phyloP scores from a whole-genome alignment of 2,797 vertebrate species.

The Chaunax sp. region DNA sequence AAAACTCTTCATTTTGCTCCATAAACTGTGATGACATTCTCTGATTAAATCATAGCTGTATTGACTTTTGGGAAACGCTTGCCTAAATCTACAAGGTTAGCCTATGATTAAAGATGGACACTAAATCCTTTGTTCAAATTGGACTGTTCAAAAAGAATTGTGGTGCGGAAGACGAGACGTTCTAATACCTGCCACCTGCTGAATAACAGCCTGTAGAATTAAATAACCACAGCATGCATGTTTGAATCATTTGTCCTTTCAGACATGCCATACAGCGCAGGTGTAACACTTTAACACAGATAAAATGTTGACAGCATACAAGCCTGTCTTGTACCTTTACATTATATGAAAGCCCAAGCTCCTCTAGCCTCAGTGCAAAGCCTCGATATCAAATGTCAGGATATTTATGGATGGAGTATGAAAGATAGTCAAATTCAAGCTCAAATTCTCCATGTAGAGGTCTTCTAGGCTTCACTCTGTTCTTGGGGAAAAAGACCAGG shows the following conservation, averaged over 20 bases:
- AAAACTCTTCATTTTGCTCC: constrained; percentile 60
- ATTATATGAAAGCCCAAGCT: constrained; percentile 24
- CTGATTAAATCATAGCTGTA: constrained; percentile 74
- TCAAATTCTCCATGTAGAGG: constrained; percentile 3
- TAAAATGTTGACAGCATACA: constrained; percentile 50
- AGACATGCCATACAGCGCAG: constrained; percentile 32
- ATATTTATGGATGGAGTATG: constrained; percentile 13
- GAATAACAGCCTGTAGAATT: constrained; percentile 42
- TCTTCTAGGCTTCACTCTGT: neutral
- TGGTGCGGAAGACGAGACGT: constrained; percentile 31
- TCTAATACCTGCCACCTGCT: constrained; percentile 55
- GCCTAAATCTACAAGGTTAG: constrained; percentile 77
- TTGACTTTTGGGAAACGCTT: constrained; percentile 73
- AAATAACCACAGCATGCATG: constrained; percentile 46
- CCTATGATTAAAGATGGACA: constrained; percentile 70
- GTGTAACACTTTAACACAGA: constrained; percentile 36
- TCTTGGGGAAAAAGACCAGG: neutral
- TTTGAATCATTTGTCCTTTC: constrained; percentile 50
- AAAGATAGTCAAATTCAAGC: constrained; percentile 13
- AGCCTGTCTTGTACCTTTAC: constrained; percentile 22
- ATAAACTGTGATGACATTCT: constrained; percentile 66
- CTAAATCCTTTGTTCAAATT: constrained; percentile 77
- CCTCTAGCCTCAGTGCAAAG: too few relatives aligned
- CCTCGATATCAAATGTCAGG: constrained; percentile 16
- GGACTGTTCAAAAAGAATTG: constrained; percentile 56